Conservation (phyloP, 1,140 invertebrate species). For the Drosophila pruinosa region DNA sequence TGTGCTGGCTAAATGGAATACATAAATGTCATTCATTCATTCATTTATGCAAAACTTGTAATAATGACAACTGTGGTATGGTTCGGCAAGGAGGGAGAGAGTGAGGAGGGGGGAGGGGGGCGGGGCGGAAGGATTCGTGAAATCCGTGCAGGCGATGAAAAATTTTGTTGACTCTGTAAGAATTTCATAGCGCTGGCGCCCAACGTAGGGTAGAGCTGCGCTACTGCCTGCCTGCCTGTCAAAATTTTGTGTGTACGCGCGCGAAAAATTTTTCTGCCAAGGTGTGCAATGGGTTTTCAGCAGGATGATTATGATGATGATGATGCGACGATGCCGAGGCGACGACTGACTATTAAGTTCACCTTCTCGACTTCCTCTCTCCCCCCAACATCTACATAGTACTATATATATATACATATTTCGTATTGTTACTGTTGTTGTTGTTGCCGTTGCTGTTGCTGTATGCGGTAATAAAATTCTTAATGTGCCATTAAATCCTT, state of each 20-base stretch:
- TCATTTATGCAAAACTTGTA: slow-evolving; percentile 80
- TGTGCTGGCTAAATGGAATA: slow-evolving; percentile 67
- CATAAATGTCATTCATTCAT: slow-evolving; percentile 77
- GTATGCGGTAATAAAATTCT: slow-evolving; percentile 79
- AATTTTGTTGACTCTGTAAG: slow-evolving; percentile 72
- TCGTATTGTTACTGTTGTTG: not conserved
- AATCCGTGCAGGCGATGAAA: slow-evolving; percentile 49
- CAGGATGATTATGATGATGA: not conserved
- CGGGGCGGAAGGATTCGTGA: slow-evolving; percentile 29
- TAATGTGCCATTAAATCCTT: slow-evolving; percentile 81
- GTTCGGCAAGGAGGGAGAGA: not conserved
- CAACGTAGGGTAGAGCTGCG: slow-evolving; percentile 47
- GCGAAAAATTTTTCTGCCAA: slow-evolving; percentile 72
- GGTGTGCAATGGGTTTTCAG: slow-evolving; percentile 46
- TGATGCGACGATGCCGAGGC: slow-evolving; percentile 22
- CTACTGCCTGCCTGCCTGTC: slow-evolving; percentile 34
- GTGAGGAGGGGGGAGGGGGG: not conserved
- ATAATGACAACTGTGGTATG: slow-evolving; percentile 66
- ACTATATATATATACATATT: slow-evolving; percentile 12
- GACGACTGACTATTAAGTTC: slow-evolving; percentile 51
- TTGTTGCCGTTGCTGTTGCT: slow-evolving; percentile 30
- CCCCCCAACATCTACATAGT: not conserved
- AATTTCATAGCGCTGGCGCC: slow-evolving; percentile 58
- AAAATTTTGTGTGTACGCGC: slow-evolving; percentile 74
- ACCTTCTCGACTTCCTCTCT: not conserved